Evolutionary conservation across 2,888 invertebrate species (phyloP).

Genomic region (Peribatodes rhomboidaria): DNA sequence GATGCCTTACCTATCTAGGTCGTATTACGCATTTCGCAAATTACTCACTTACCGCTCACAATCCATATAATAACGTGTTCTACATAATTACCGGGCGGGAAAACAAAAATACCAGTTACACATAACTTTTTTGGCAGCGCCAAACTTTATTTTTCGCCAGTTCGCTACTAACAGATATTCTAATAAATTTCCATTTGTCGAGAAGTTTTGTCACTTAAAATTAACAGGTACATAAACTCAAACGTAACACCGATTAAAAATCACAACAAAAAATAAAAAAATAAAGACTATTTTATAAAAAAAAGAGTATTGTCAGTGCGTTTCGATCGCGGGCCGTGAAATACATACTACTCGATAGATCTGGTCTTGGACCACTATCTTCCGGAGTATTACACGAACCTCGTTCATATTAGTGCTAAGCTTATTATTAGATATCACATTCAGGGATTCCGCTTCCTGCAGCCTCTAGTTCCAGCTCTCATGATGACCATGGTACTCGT

Average conservation of each 20-base stretch:
- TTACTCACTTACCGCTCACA: constrained; percentile 62
- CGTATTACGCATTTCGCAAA: constrained; percentile 80
- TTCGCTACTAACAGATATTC: constrained; percentile 55
- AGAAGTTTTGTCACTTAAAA: constrained; percentile 58
- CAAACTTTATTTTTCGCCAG: constrained; percentile 66
- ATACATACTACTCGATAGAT: constrained; percentile 54
- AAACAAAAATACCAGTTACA: constrained; percentile 61
- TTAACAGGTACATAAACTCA: constrained; percentile 86
- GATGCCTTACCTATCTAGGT: constrained; percentile 76
- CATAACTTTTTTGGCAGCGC: constrained; percentile 66
- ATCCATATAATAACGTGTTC: constrained; percentile 63
- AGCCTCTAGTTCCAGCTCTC: constrained; percentile 82
- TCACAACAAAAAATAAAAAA: constrained; percentile 71
- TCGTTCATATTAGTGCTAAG: constrained; percentile 77
- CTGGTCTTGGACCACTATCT: constrained; percentile 66
- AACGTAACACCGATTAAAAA: constrained; percentile 77
- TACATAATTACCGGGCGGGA: constrained; percentile 52
- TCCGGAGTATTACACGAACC: constrained; percentile 63
- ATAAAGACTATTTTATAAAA: constrained; percentile 62
- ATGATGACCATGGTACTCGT: constrained; percentile 81
- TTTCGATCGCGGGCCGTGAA: constrained; percentile 66
- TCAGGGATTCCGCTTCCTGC: constrained; percentile 83
- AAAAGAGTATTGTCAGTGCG: constrained; percentile 80
- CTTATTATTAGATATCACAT: constrained; percentile 86
- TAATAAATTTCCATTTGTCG: constrained; percentile 47